These are phyloP conservation scores for Osmerus mordax DNA, from an alignment of 2,113 vertebrate genomes.

Conservation along the genomic window DNA sequence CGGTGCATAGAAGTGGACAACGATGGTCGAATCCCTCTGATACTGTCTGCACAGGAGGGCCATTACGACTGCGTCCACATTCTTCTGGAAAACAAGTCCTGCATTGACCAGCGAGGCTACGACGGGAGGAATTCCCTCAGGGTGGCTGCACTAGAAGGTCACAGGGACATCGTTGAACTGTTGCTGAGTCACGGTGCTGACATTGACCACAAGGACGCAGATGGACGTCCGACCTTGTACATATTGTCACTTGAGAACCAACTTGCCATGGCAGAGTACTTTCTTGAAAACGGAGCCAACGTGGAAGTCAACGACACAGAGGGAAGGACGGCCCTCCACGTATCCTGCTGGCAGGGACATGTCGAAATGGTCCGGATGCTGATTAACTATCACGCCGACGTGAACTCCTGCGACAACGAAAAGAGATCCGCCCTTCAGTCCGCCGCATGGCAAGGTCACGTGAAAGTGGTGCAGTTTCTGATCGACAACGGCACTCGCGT, in stretches of 20 bases:
- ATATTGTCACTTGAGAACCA: conserved; percentile 96
- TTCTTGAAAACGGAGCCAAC: conserved; percentile 92
- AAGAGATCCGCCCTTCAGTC: conserved; percentile 94
- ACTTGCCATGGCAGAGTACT: conserved; percentile 92
- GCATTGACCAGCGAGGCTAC: conserved; percentile 89
- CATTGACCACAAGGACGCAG: conserved; percentile 91
- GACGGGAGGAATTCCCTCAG: conserved; percentile 92
- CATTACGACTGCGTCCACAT: conserved; percentile 96
- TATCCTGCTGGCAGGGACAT: conserved; percentile 98
- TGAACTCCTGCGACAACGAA: conserved; percentile 94
- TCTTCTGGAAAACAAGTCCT: conserved; percentile 90
- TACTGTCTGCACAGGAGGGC: conserved; percentile 91
- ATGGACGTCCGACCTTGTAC: conserved; percentile 93
- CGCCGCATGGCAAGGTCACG: conserved; percentile 94
- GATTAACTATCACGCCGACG: conserved; percentile 85
- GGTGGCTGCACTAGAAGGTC: conserved; percentile 90
- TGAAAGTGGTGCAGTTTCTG: conserved; percentile 87
- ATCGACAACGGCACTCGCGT: conserved; percentile 87
- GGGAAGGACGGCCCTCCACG: conserved; percentile 93
- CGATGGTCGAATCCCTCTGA: conserved; percentile 90
- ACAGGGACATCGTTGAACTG: conserved; percentile 91
- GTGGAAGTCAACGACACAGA: conserved; percentile 91
- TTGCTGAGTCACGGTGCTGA: conserved; percentile 88
- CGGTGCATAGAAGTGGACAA: conserved; percentile 94
- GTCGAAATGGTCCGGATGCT: conserved; percentile 91